These are phyloP conservation scores for Nebria brevicollis DNA, from an alignment of 2,888 invertebrate genomes.

Conservation along the genomic window DNA sequence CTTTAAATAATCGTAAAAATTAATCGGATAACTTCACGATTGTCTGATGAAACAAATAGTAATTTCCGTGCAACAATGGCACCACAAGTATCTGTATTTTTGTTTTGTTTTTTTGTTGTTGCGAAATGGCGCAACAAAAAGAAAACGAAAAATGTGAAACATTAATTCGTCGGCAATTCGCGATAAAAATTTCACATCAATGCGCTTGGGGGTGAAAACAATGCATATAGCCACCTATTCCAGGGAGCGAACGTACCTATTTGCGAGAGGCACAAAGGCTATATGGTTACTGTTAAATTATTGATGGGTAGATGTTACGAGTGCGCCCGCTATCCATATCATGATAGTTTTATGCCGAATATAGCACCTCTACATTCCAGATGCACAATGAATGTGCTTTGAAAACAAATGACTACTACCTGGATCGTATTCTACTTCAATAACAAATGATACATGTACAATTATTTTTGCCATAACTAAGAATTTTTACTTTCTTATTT, in stretches of 20 bases:
- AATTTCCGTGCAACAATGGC: background rate
- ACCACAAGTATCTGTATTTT: no score
- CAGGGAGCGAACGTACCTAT: background rate
- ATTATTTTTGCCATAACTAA: no score
- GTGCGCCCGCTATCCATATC: background rate
- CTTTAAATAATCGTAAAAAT: no score
- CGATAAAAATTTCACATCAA: background rate
- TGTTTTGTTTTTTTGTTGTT: background rate
- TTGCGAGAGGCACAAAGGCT: background rate
- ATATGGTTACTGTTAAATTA: background rate
- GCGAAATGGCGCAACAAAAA: background rate
- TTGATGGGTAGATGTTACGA: background rate
- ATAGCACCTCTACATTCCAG: background rate
- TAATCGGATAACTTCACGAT: no score
- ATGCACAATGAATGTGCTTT: background rate
- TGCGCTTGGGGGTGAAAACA: background rate
- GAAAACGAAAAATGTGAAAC: background rate
- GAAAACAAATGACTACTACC: background rate
- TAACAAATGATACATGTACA: no score
- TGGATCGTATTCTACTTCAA: background rate
- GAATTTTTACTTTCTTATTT: no score
- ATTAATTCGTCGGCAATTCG: background rate
- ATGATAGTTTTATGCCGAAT: background rate
- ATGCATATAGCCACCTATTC: background rate
- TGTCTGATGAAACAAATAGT: no score